These are phyloP conservation scores for Hypothenemus hampei DNA, from an alignment of 1,140 invertebrate species.

Conservation along the genomic window DNA sequence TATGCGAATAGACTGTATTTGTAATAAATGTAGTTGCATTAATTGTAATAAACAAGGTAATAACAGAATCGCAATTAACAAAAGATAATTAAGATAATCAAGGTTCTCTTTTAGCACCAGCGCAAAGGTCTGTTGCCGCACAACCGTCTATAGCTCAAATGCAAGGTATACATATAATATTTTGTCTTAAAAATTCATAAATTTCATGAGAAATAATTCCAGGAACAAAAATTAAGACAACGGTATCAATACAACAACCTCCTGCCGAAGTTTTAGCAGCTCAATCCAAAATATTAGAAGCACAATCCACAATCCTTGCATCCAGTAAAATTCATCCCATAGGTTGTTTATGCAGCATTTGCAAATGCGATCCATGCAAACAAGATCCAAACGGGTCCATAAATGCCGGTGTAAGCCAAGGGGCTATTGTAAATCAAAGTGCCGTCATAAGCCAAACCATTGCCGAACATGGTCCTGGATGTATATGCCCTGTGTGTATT, in stretches of 20 bases:
- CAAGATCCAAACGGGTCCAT: neutral
- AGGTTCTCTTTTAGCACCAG: neutral
- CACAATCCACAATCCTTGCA: too few relatives aligned
- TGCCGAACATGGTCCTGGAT: neutral
- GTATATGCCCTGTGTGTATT: slow-evolving; percentile 5
- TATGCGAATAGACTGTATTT: too few relatives aligned
- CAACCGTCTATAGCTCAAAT: neutral
- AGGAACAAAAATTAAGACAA: neutral
- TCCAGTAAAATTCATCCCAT: too few relatives aligned
- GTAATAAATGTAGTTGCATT: too few relatives aligned
- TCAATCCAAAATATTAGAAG: too few relatives aligned
- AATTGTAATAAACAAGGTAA: too few relatives aligned
- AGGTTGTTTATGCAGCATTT: neutral
- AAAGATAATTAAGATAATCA: too few relatives aligned
- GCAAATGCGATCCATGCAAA: slow-evolving; percentile 2
- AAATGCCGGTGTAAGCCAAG: neutral
- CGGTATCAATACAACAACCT: neutral
- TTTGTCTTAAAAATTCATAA: neutral
- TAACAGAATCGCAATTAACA: too few relatives aligned
- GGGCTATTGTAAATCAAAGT: neutral
- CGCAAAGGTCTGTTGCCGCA: neutral
- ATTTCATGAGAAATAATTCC: too few relatives aligned
- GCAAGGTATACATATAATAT: neutral
- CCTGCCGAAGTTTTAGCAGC: too few relatives aligned
- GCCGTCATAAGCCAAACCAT: too few relatives aligned